Evolutionary conservation across 2,113 vertebrate genomes (phyloP), one percentile per base, ranked within the genome.

Genomic region (Anarrhichthys ocellatus): DNA sequence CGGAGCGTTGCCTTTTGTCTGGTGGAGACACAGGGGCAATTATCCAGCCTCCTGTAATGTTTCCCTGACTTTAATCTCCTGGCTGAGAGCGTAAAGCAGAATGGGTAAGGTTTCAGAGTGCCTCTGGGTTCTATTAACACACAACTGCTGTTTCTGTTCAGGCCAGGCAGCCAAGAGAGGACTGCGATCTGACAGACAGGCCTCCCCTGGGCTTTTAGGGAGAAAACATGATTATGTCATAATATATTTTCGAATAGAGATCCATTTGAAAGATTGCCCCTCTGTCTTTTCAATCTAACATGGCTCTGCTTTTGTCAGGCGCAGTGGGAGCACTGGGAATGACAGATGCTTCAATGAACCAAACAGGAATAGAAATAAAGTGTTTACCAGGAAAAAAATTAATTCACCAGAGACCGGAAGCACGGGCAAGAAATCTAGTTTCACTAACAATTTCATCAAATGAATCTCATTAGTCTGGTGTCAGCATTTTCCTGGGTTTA

Each of bases 201-300:
- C 83, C 87, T 93, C 94, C 91, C 92, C 80, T 67, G 91, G 93
- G 93, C 91, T 91, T 94, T 91, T 81, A 93, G 91, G 88, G 87
- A 90, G 92, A 93, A 95, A 95, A 95, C 94, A 94, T 93, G 93
- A 95, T 95, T 94, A 95, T 94, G 93, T 94, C 94, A 95, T 95
- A 92, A 94, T 95, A 94, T 93, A 94, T 95, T 95, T 95, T 93
- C 68, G 73, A 93, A 94, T 93, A 93, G 88, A 95, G 91, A 94
- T 95, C 93, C 87, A 92, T 94, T 94, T 94, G 91, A 93, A 93
- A 94, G 94, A 94, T 94, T 91, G 92, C 82, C 88, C 88, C 86
- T 88, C 88, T 86, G 88, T 93, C 89, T 91, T 93, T 93, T 91
- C 92, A 94, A 86, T 93, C 88, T 83, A 90, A 90, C 90, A 87